phyloP scores from a whole-genome alignment of 2,113 vertebrate genomes.

The Brevimyrus niger region DNA sequence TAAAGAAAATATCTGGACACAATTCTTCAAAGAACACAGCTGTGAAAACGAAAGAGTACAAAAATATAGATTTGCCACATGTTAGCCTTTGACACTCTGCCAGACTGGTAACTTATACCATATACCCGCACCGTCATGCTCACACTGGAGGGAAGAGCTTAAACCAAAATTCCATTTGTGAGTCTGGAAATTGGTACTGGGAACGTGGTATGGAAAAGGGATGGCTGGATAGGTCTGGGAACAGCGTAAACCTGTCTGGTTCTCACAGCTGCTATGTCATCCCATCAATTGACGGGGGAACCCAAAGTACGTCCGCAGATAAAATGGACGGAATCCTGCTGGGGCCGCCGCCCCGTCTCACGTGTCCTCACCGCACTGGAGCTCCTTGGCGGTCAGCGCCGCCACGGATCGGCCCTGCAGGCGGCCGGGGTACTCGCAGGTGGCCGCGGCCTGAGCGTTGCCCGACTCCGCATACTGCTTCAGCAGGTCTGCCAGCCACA shows the following conservation, averaged over 20 bases:
- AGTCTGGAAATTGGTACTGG: background rate
- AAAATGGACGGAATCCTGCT: background rate
- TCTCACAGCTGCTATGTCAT: background rate
- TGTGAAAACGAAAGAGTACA: background rate
- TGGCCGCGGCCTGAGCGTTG: constrained; percentile 89
- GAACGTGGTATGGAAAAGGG: background rate
- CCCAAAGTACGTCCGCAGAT: background rate
- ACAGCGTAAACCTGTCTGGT: background rate
- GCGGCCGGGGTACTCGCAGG: constrained; percentile 80
- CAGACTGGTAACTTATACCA: background rate
- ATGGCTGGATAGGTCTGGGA: background rate
- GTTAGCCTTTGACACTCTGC: background rate
- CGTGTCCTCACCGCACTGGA: constrained; percentile 91
- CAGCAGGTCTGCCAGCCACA: constrained; percentile 89
- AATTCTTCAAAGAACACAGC: background rate
- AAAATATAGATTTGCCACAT: background rate
- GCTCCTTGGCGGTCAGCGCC: constrained; percentile 83
- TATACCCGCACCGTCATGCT: background rate
- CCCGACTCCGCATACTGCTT: constrained; percentile 84
- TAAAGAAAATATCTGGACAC: background rate
- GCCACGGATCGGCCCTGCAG: constrained; percentile 93
- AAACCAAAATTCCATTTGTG: background rate
- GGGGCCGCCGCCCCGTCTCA: background rate
- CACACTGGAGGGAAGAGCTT: background rate
- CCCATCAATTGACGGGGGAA: background rate